Base-by-base conservation (phyloP, 2,113 vertebrate genomes). In the Otolemur garnettii region DNA sequence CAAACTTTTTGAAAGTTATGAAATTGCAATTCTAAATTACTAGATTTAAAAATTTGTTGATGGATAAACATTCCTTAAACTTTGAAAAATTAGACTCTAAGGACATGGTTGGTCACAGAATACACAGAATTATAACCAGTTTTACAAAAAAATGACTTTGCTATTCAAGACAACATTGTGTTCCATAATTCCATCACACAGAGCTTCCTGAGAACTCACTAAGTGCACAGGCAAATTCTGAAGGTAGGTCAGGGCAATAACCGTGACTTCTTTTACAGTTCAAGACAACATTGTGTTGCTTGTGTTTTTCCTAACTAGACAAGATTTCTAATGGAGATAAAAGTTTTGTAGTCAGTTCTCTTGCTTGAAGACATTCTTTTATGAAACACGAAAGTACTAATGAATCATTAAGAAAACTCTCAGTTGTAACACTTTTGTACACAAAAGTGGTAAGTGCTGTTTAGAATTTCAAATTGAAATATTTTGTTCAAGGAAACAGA, bases 391-490 rank as follows among this genome's bases (percentile, higher is more conserved):
- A 93, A 71, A 71, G 33, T 38, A 19, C 19, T 82, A 19, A 72
- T 74, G 68, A 83, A 45, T 79, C 33, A 35, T 89, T 82, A 42
- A 4, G 50, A 85, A 50, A 6, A 22, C 79, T 57, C 22, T 35
- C 4, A 15, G 35, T 18, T 62, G 4, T 75, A 75, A 71, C 64
- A 18, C 1, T 69, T 82, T 80, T 42, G 42, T 17, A 50, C 45
- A 50, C 38, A 38, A 38, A 38, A 1, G 45, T 50, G 45, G 45
- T 50, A 74, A 64, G 53, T 66, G 15, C 4, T 26, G 1, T 94
- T 94, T 90, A 55, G 71, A 33, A 69, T 78, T 81, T 93, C 8
- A 89, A 85, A 50, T 38, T 28, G 7, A 91, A 88, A 86, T 2
- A 30, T n/a, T 72, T 89, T 80, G n/a, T 68, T 85, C 24, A 90